Percentiles rank a stretch among this genome's conserved stretches.
phyloP scores from a whole-genome alignment of 1,140 invertebrate species.

The Oppia nitens region DNA sequence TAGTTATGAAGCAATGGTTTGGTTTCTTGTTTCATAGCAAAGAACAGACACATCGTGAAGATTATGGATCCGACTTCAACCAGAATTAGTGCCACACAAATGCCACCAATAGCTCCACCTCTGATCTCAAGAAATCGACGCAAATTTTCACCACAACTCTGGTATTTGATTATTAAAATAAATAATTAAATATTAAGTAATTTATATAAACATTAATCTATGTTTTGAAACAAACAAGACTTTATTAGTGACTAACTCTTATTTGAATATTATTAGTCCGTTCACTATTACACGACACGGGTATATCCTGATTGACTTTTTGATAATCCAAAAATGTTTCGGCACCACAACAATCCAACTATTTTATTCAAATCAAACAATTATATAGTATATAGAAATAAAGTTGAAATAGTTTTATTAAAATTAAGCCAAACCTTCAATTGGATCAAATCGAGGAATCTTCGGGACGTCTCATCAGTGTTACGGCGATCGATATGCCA shows the following conservation, averaged over 20 bases:
- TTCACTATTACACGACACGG: conserved; percentile 21
- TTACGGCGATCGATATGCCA: conserved; percentile 19
- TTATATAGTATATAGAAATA: background rate
- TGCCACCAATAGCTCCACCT: conserved; percentile 22
- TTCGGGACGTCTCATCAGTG: conserved; percentile 12
- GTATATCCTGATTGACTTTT: conserved; percentile 16
- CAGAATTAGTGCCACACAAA: conserved; percentile 19
- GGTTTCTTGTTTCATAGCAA: background rate
- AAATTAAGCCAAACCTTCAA: conserved; percentile 18
- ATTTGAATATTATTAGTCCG: conserved; percentile 24
- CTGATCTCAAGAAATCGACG: conserved; percentile 22
- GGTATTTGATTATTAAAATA: background rate
- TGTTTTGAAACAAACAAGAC: background rate
- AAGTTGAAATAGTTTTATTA: background rate
- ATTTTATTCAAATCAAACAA: background rate
- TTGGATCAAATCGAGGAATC: conserved; percentile 23
- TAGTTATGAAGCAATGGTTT: too few species aligned
- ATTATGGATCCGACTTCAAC: conserved; percentile 16
- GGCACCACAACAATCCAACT: conserved; percentile 25
- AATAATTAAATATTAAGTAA: background rate
- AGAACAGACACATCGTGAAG: conserved; percentile 2
- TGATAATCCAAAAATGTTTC: conserved; percentile 21
- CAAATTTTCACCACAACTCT: conserved; percentile 24
- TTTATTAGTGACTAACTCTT: conserved; percentile 16
- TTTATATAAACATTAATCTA: conserved; percentile 6